These are phyloP conservation scores for Dorcus hopei DNA, from an alignment of 2,888 invertebrate species.

Conservation along the genomic window DNA sequence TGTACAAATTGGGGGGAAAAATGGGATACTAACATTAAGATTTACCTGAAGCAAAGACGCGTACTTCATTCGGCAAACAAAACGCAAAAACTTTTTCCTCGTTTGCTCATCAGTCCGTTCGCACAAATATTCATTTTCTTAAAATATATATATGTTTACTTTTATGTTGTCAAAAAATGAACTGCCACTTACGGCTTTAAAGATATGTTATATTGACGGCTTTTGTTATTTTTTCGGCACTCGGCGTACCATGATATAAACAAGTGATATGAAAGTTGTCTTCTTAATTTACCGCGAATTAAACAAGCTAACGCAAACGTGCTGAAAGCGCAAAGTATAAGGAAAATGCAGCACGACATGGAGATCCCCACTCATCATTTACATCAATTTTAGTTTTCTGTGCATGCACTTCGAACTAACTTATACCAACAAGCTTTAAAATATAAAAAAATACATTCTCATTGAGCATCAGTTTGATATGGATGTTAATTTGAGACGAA, in stretches of 20 bases:
- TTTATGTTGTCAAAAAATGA: constrained; percentile 20
- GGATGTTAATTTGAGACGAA: constrained; percentile 39
- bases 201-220: constrained; percentile 35
- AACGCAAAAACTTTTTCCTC: not conserved
- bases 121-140: constrained; percentile 25
- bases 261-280: not conserved
- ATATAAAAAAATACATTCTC: constrained; percentile 14
- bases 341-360: too few relatives aligned
- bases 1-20: constrained; percentile 31
- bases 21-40: constrained; percentile 30
- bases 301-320: not conserved
- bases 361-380: not conserved
- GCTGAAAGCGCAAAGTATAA: too few relatives aligned
- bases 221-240: constrained; percentile 21
- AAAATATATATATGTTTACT: constrained; percentile 24
- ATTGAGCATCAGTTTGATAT: constrained; percentile 10
- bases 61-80: constrained; percentile 25
- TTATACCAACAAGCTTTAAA: constrained; percentile 9
- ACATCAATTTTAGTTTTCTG: not conserved
- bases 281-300: not conserved
- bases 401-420: too few relatives aligned
- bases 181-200: constrained; percentile 22
- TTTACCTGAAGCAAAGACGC: constrained; percentile 17
- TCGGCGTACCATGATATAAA: too few relatives aligned
- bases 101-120: constrained; percentile 18